Conservation (phyloP, 2,797 vertebrate species). For the Acanthopagrus latus region DNA sequence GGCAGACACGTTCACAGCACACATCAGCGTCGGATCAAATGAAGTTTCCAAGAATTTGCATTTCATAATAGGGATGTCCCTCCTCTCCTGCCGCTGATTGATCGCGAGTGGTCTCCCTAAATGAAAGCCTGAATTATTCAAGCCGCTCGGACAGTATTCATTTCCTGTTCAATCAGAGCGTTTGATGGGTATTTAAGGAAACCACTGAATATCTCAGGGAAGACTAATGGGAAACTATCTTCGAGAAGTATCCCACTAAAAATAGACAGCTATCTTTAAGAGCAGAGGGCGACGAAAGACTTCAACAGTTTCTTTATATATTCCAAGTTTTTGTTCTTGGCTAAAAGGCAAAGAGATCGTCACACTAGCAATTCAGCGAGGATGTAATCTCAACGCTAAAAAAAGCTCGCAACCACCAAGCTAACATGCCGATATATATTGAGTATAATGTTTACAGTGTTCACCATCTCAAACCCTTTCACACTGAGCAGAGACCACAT, state of each 20-base stretch:
- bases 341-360: not conserved
- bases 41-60: conserved; percentile 41
- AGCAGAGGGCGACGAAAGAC: not conserved
- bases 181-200: conserved; percentile 65
- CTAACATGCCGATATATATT: too few relatives aligned
- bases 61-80: conserved; percentile 55
- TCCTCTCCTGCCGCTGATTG: conserved; percentile 51
- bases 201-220: conserved; percentile 38
- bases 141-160: conserved; percentile 61
- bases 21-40: conserved; percentile 23
- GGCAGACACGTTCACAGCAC: not conserved
- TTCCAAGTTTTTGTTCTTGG: not conserved
- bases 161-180: conserved; percentile 76
- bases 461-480: too few relatives aligned
- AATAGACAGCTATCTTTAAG: conserved; percentile 38
- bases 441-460: too few relatives aligned
- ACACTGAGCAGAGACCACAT: too few relatives aligned
- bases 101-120: conserved; percentile 59
- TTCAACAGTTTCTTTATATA: not conserved
- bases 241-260: conserved; percentile 30
- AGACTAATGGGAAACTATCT: conserved; percentile 54
- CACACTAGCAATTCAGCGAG: not conserved
- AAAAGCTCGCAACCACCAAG: too few relatives aligned
- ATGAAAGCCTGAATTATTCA: conserved; percentile 78
- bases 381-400: not conserved